phyloP scores from a whole-genome alignment of 1,140 invertebrate genomes.

The Bombyx mori region ASM3026992v2 NC_085128.1:5416001-5416500 shows the following conservation, averaged over 20 bases:
- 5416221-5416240: too few species aligned
- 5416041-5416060: conserved; percentile 19
- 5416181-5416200: too few species aligned
- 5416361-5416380: conserved; percentile 61
- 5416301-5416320: conserved; percentile 36
- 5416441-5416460: conserved; percentile 19
- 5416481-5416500: too few species aligned
- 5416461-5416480: not conserved
- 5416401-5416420: conserved; percentile 41
- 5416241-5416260: conserved; percentile 37
- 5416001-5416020: conserved; percentile 36
- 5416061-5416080: conserved; percentile 14
- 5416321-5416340: conserved; percentile 37
- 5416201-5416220: too few species aligned
- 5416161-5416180: too few species aligned
- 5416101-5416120: not conserved
- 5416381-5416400: conserved; percentile 60
- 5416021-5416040: conserved; percentile 41
- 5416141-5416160: too few species aligned
- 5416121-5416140: not conserved
- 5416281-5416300: conserved; percentile 57
- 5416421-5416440: conserved; percentile 23
- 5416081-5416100: not conserved
- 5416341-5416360: conserved; percentile 55
- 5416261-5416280: conserved; percentile 62